Evolutionary conservation across 53 echinoderm and acorn worm species (phyloP).

Genomic region (Holothuria scabra): DNA sequence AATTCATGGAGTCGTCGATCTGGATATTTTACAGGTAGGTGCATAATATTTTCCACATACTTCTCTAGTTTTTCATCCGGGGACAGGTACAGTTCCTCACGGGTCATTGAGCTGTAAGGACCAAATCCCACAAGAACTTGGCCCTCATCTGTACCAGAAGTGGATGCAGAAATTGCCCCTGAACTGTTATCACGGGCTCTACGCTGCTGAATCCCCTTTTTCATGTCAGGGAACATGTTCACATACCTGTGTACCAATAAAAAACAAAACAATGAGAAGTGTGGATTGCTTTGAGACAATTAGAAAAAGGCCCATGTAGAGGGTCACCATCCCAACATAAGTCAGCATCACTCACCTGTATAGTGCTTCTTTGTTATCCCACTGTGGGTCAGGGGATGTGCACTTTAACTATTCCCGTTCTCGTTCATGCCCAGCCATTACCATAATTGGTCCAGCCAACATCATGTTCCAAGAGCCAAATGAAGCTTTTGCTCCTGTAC

Average conservation of each 20-base stretch:
- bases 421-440: not conserved
- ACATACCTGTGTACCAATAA: not conserved
- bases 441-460: slow-evolving; percentile 6
- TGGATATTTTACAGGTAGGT: not conserved
- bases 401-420: too few relatives aligned
- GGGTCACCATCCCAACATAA: too few relatives aligned
- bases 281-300: too few relatives aligned
- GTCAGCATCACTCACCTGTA: too few relatives aligned
- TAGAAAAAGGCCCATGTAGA: too few relatives aligned
- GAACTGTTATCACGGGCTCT: too few relatives aligned
- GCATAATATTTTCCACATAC: not conserved
- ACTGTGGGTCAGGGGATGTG: too few relatives aligned
- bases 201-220: not conserved
- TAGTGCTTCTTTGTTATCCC: too few relatives aligned
- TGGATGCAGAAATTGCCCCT: not conserved
- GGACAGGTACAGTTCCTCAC: not conserved
- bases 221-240: slow-evolving; percentile 3
- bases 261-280: too few relatives aligned
- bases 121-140: not conserved
- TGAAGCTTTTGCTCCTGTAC: not conserved
- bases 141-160: not conserved
- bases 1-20: not conserved
- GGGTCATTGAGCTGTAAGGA: not conserved
- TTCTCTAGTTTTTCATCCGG: slow-evolving; percentile 4
- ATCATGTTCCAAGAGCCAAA: not conserved